Percentiles rank a stretch among this genome's conserved stretches.
Conservation (phyloP, 2,888 invertebrate genomes). For the Drosophila merina region DNA sequence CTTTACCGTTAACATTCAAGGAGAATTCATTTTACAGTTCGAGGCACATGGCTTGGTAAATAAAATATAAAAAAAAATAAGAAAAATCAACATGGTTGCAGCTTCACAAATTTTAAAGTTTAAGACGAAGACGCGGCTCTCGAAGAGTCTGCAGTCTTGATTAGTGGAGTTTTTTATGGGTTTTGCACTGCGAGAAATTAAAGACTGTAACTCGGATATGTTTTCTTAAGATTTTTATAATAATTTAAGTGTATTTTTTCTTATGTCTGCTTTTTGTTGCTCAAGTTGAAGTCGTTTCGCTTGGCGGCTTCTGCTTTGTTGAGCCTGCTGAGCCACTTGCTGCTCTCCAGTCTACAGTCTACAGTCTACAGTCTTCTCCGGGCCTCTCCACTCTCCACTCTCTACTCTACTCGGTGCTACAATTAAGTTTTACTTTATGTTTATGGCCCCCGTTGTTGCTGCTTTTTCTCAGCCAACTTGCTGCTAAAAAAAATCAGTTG, state of each 20-base stretch:
- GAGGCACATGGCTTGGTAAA: constrained; percentile 26
- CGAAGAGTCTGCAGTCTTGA: constrained; percentile 23
- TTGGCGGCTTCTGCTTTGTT: constrained; percentile 71
- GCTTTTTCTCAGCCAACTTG: constrained; percentile 39
- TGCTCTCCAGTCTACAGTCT: constrained; percentile 14
- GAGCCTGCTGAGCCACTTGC: constrained; percentile 25
- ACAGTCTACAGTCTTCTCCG: neutral
- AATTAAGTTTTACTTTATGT: constrained; percentile 75
- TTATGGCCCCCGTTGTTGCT: constrained; percentile 52
- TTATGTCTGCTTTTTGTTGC: constrained; percentile 38
- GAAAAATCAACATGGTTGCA: constrained; percentile 18
- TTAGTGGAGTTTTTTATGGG: constrained; percentile 1
- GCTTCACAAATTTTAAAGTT: constrained; percentile 20
- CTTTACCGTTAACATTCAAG: constrained; percentile 41
- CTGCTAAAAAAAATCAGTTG: constrained; percentile 60
- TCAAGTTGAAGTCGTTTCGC: constrained; percentile 63
- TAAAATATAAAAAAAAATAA: neutral
- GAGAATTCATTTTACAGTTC: constrained; percentile 23
- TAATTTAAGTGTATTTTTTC: neutral
- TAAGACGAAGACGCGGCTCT: constrained; percentile 8
- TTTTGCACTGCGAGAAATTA: constrained; percentile 1
- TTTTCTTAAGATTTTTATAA: neutral
- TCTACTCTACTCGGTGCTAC: constrained; percentile 50
- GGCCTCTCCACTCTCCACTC: constrained; percentile 29
- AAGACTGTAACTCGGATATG: too few species aligned